Conservation (phyloP, 2,797 vertebrate species). For the Leucoraja ocellata region DNA sequence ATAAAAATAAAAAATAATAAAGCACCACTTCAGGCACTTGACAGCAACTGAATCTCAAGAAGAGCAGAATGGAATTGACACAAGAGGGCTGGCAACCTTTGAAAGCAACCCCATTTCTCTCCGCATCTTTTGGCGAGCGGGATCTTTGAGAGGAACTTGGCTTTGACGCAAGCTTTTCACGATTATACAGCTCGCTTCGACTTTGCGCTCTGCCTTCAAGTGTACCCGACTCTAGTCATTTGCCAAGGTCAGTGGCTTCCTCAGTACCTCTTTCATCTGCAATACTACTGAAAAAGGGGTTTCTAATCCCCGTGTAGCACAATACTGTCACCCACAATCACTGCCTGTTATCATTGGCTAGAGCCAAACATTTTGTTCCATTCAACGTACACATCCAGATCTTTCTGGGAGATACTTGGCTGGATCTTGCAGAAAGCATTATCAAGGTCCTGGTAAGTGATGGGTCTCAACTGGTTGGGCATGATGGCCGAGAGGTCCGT, state of each 20-base stretch:
- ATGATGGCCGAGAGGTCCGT: constrained; percentile 87
- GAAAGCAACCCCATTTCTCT: constrained; percentile 70
- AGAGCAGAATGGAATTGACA: constrained; percentile 95
- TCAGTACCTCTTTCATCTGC: constrained; percentile 67
- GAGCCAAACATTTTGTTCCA: constrained; percentile 99
- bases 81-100: constrained; percentile 69
- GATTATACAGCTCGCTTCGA: constrained; percentile 62
- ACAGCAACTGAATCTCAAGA: constrained; percentile 98
- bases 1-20: constrained; percentile 66
- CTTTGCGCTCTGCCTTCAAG: constrained; percentile 70
- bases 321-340: constrained; percentile 60
- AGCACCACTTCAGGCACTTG: constrained; percentile 99
- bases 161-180: constrained; percentile 64
- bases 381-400: constrained; percentile 95
- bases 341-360: constrained; percentile 73
- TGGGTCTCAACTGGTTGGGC: constrained; percentile 86
- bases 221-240: constrained; percentile 66
- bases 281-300: constrained; percentile 65
- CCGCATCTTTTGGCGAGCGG: constrained; percentile 65
- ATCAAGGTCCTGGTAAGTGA: constrained; percentile 99
- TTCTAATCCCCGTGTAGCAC: constrained; percentile 58
- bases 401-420: constrained; percentile 98
- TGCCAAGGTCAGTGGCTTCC: constrained; percentile 62
- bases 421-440: constrained; percentile 98
- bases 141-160: constrained; percentile 69